phyloP scores from a whole-genome alignment of 2,888 invertebrate species.

The Drosophila ustulata region DNA sequence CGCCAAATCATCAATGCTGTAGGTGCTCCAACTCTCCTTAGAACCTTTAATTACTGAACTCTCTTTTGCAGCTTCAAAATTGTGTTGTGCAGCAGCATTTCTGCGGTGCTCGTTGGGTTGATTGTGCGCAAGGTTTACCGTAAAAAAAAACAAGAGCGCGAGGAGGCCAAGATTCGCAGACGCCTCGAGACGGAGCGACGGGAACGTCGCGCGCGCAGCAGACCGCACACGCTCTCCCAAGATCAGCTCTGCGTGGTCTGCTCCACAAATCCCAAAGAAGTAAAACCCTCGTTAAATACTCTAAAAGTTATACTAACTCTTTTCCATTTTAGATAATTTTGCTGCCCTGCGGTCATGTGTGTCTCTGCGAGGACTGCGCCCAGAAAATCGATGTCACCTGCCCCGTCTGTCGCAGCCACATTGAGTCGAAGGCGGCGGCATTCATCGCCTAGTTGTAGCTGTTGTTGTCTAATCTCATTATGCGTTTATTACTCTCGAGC shows the following conservation, averaged over 20 bases:
- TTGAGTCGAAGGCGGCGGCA: slow-evolving; percentile 90
- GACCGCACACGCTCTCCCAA: slow-evolving; percentile 87
- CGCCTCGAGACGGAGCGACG: slow-evolving; percentile 88
- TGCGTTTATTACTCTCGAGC: slow-evolving; percentile 34
- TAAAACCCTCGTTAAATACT: slow-evolving; percentile 67
- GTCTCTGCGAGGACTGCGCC: slow-evolving; percentile 94
- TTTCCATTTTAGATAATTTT: slow-evolving; percentile 88
- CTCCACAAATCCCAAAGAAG: slow-evolving; percentile 92
- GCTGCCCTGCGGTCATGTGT: slow-evolving; percentile 95
- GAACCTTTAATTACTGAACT: neutral
- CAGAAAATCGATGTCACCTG: slow-evolving; percentile 90
- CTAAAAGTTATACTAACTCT: neutral
- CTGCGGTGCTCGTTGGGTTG: slow-evolving; percentile 86
- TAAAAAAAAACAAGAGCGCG: slow-evolving; percentile 86
- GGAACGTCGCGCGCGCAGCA: slow-evolving; percentile 88
- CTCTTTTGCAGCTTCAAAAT: slow-evolving; percentile 86
- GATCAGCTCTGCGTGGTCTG: slow-evolving; percentile 94
- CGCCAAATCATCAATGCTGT: slow-evolving; percentile 90
- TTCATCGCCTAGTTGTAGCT: slow-evolving; percentile 88
- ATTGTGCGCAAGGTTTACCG: slow-evolving; percentile 86
- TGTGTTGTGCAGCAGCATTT: slow-evolving; percentile 87
- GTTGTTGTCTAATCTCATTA: slow-evolving; percentile 19
- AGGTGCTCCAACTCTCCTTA: slow-evolving; percentile 34
- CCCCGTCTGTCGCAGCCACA: slow-evolving; percentile 91
- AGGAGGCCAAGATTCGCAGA: slow-evolving; percentile 86